Base-by-base conservation (phyloP, 2,888 invertebrate species). In the Andrena dorsata region DNA sequence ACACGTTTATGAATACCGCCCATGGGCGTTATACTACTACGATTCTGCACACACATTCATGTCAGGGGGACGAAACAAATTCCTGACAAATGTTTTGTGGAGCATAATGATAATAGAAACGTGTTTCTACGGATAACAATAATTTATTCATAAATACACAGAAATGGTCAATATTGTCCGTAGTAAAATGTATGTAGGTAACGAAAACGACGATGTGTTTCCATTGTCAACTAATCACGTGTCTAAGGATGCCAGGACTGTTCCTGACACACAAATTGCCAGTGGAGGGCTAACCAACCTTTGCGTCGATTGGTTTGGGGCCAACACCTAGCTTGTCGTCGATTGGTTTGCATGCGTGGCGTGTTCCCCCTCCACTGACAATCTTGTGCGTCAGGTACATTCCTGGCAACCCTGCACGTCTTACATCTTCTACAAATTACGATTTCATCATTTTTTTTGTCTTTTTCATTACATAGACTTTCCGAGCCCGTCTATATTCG, bases 101-200 rank as follows among this genome's bases (percentile, higher is more conserved):
- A 47, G 13, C 47, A 47, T 47, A 16, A 16, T 16, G 16, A 47
- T 8, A 47, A 20, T 51, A 10, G 13, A 60, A 10, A 8, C 1
- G 1, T 2, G 8, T 41, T 60, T 61, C 23, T 73, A 71, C 76
- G 63, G 83, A 82, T 89, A 90, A 89, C 85, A 90, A 90, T 91
- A 89, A 90, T 91, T 91, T 91, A 91, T 91, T 91, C 86, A 90
- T 89, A 90, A 90, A 91, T 89, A 90, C 88, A 90, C 64, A 84
- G 81, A 85, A 83, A 86, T 86, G 41, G 76, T 86, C 69, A 79
- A 83, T 83, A 88, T 88, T 84, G 83, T 87, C 53, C 85, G 70
- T 80, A 80, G 78, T 69, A 74, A 85, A 83, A 76, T 65, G 68
- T 73, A 83, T 20, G n/a, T 63, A 53, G 3, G 32, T 30, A 78